Conservation (phyloP, 2,888 invertebrate genomes). For the Athetis lepigone region DNA sequence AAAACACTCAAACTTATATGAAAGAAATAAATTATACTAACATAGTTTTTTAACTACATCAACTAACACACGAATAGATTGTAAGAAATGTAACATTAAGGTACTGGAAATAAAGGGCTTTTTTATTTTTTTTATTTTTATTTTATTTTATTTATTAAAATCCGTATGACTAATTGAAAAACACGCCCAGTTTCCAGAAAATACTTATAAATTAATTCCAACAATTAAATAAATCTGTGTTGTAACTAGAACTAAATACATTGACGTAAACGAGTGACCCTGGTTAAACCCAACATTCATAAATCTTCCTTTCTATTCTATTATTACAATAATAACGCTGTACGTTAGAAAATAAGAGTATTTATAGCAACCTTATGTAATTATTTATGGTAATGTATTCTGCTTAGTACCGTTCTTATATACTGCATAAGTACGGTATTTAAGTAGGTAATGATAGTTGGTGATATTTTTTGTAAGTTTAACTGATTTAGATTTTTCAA, state of each 20-base stretch:
- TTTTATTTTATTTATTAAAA: slow-evolving; percentile 4
- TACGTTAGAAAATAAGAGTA: slow-evolving; percentile 27
- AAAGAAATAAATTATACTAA: too few relatives aligned
- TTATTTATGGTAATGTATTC: slow-evolving; percentile 23
- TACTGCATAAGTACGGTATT: neutral
- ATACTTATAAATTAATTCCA: slow-evolving; percentile 38
- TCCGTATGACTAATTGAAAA: slow-evolving; percentile 46
- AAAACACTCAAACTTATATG: too few relatives aligned
- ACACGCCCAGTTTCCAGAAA: slow-evolving; percentile 18
- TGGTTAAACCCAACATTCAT: slow-evolving; percentile 70
- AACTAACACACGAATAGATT: too few relatives aligned
- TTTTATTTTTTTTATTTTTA: too few relatives aligned
- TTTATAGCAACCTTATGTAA: slow-evolving; percentile 21
- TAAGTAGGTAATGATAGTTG: too few relatives aligned
- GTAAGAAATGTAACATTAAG: too few relatives aligned
- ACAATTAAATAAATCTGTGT: slow-evolving; percentile 41
- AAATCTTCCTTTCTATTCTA: slow-evolving; percentile 63
- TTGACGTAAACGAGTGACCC: slow-evolving; percentile 70
- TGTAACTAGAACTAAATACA: slow-evolving; percentile 39
- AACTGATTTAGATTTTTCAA: too few relatives aligned
- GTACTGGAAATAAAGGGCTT: too few relatives aligned
- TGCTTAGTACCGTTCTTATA: too few relatives aligned
- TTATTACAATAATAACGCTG: slow-evolving; percentile 34
- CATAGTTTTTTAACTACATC: too few relatives aligned
- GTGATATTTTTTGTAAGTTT: too few relatives aligned